phyloP scores from a whole-genome alignment of 2,888 invertebrate species.

The Cabera pusaria region DNA sequence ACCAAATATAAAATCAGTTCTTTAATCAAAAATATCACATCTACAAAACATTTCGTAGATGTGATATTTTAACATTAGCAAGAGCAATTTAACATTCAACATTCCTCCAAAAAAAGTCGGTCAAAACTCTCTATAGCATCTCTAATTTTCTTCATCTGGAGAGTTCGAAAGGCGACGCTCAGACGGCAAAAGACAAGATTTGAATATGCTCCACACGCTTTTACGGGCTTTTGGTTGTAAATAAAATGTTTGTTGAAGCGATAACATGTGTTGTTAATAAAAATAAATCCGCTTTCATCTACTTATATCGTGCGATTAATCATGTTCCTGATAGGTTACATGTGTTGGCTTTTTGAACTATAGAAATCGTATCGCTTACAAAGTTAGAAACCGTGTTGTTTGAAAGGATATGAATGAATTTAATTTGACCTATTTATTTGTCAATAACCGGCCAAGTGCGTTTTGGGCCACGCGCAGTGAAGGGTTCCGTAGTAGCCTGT shows the following conservation, averaged over 20 bases:
- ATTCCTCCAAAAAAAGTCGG: no score
- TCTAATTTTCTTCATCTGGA: no score
- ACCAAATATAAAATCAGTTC: no score
- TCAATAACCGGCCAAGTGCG: no score
- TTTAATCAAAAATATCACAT: no score
- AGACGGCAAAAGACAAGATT: constrained; percentile 31
- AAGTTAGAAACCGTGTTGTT: background rate
- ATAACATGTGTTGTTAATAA: constrained; percentile 36
- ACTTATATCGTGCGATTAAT: constrained; percentile 27
- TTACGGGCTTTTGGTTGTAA: constrained; percentile 32
- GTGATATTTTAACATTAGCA: no score
- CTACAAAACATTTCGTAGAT: no score
- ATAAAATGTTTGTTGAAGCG: constrained; percentile 40
- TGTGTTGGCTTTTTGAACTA: constrained; percentile 26
- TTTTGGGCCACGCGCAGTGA: no score
- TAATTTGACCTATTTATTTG: no score
- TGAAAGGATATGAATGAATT: background rate
- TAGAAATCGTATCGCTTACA: constrained; percentile 4
- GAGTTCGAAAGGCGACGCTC: constrained; percentile 29
- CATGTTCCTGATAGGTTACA: constrained; percentile 31
- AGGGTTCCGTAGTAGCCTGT: no score
- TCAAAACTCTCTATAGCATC: no score
- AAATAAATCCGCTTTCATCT: constrained; percentile 34
- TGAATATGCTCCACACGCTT: constrained; percentile 34
- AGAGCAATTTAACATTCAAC: no score